Evolutionary conservation across 2,888 invertebrate genomes (phyloP).

Genomic region (Tachina fera): DNA sequence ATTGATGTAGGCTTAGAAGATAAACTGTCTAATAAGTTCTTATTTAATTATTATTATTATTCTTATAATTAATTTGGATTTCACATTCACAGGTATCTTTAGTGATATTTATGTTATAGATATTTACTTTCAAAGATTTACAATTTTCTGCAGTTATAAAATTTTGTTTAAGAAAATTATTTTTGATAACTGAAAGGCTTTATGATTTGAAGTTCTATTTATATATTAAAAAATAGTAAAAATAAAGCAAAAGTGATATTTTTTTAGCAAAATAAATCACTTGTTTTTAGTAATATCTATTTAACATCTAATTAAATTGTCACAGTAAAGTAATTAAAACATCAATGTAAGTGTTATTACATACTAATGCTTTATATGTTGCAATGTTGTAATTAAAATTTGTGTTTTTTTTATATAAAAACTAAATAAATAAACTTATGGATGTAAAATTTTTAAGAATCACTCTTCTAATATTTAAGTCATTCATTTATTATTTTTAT

Average conservation of each 20-base stretch:
- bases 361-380: background rate
- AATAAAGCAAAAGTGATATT: background rate
- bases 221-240: background rate
- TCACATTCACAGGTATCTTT: too few species aligned
- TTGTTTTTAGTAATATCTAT: background rate
- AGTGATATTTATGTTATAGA: too few species aligned
- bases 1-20: too few species aligned
- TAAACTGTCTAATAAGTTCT: too few species aligned
- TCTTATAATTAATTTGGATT: too few species aligned
- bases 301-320: slow-evolving; percentile 50
- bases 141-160: too few species aligned
- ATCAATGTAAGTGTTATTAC: background rate
- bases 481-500: too few species aligned
- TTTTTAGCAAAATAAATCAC: background rate
- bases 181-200: background rate
- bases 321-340: slow-evolving; percentile 24
- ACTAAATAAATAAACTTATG: background rate
- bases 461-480: background rate
- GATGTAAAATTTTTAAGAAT: background rate
- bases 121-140: too few species aligned
- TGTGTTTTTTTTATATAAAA: background rate
- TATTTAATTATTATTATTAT: too few species aligned
- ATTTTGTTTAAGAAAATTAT: background rate
- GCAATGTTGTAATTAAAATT: background rate
- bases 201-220: background rate